Evolutionary conservation across 2,797 vertebrate genomes (phyloP).

Genomic region (Alcedo atthis): DNA sequence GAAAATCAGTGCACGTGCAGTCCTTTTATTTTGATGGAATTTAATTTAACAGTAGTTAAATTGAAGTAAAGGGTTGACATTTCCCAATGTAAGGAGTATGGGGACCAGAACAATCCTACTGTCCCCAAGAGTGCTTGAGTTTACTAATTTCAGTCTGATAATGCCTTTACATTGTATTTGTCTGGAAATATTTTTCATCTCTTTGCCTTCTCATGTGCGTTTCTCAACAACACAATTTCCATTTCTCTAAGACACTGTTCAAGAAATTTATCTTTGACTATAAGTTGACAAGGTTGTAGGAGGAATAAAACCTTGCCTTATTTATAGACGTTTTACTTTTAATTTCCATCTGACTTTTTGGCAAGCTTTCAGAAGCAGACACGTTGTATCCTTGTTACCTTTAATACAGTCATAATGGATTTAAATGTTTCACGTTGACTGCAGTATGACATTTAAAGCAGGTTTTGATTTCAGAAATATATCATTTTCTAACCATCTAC

Average conservation of each 20-base stretch:
- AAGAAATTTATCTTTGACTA: constrained; percentile 45
- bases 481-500: constrained; percentile 43
- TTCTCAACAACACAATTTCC: background rate
- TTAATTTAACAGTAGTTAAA: background rate
- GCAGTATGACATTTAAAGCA: constrained; percentile 53
- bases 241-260: background rate
- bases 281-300: constrained; percentile 25
- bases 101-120: background rate
- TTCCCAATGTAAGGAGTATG: background rate
- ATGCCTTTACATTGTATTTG: background rate
- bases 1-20: background rate
- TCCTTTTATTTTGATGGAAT: constrained; percentile 7
- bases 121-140: background rate
- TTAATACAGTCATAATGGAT: constrained; percentile 64
- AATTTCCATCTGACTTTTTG: constrained; percentile 57
- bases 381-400: constrained; percentile 36
- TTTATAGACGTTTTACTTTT: constrained; percentile 63
- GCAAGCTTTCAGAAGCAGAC: constrained; percentile 45
- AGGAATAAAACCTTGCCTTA: constrained; percentile 48
- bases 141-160: background rate
- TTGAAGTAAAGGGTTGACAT: background rate
- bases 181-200: background rate
- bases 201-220: background rate
- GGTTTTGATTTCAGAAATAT: constrained; percentile 57
- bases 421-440: constrained; percentile 65